Conservation (phyloP, 1,140 invertebrate genomes). For the Rhagoletis pomonella region DNA sequence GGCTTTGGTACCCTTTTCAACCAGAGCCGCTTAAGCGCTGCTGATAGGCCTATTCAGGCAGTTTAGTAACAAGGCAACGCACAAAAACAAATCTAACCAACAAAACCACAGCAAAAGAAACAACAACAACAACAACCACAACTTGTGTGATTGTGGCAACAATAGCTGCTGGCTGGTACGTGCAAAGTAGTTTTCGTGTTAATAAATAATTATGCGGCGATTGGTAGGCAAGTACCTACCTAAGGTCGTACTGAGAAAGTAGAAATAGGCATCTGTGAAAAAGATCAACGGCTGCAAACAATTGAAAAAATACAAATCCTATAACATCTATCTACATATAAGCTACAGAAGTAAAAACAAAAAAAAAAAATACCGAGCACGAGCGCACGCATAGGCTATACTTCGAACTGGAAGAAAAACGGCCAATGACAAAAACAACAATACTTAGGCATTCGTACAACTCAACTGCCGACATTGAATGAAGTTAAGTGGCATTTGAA, state of each 20-base stretch:
- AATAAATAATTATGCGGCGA: conserved; percentile 42
- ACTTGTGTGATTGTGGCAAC: conserved; percentile 30
- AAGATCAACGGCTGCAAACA: not conserved
- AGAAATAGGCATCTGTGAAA: not conserved
- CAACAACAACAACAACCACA: conserved; percentile 30
- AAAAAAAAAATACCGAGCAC: not conserved
- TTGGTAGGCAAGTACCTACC: not conserved
- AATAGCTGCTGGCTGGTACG: conserved; percentile 46
- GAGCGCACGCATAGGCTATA: not conserved
- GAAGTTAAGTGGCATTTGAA: conserved; percentile 53
- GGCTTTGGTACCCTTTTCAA: not conserved
- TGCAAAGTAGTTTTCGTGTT: conserved; percentile 50
- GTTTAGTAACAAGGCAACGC: not conserved
- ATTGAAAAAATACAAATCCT: not conserved
- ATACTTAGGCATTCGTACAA: not conserved
- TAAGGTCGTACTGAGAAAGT: not conserved
- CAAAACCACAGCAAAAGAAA: too few relatives aligned
- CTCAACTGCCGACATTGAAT: conserved; percentile 23
- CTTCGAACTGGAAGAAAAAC: not conserved
- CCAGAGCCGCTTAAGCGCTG: not conserved
- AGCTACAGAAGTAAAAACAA: not conserved
- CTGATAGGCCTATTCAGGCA: conserved; percentile 18
- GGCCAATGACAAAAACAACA: not conserved
- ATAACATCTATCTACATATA: not conserved
- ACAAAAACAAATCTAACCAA: not conserved